These are phyloP conservation scores for Benitochromis conjunctus DNA, from an alignment of 2,113 vertebrate genomes.

Conservation along the genomic window DNA sequence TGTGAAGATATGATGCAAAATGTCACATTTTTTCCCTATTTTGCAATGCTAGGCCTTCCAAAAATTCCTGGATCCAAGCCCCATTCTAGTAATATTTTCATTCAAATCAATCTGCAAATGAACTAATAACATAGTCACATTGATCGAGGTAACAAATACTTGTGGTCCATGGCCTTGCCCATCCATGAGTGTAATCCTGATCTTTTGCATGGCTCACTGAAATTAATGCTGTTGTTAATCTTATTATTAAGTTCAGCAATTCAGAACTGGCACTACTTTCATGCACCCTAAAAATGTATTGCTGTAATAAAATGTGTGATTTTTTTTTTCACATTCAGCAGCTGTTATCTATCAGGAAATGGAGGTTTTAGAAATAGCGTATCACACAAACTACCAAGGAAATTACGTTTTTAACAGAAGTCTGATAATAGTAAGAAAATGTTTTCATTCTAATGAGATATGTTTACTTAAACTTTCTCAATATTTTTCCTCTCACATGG, in stretches of 20 bases:
- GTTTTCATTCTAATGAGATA: background rate
- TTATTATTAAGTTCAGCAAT: background rate
- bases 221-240: background rate
- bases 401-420: rapidly evolving
- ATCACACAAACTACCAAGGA: background rate
- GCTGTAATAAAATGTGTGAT: background rate
- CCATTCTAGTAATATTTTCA: background rate
- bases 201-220: background rate
- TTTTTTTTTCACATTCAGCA: background rate
- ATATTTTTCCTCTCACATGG: background rate
- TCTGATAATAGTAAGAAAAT: rapidly evolving
- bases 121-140: background rate
- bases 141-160: background rate
- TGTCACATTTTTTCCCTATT: background rate
- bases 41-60: background rate
- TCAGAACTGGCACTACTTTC: background rate
- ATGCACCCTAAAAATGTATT: rapidly evolving
- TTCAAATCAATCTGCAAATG: background rate
- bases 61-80: background rate
- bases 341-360: background rate
- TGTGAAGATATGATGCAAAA: background rate
- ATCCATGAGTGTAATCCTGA: background rate
- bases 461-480: background rate
- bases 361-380: background rate
- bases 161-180: background rate